Evolutionary conservation across 2,888 invertebrate species (phyloP), one percentile per base, ranked within the genome.

Genomic region (Macaria notata): DNA sequence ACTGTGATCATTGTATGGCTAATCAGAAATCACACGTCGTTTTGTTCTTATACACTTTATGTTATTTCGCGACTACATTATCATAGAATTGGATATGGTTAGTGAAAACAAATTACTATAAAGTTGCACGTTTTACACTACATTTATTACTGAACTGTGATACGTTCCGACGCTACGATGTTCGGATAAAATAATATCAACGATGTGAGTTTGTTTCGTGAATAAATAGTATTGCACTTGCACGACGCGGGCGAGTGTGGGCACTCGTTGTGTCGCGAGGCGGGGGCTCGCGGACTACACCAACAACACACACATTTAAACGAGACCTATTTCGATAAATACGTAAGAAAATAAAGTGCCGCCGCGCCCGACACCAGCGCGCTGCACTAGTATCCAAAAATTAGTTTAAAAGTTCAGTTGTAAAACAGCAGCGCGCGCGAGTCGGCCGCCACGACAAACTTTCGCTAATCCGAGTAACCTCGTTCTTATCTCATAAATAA

Each of bases 401-500:
- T 36, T 1, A 36, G 4, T 7, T 7, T 6, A 36, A 36, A 36
- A 36, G 7, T 36, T 36, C 7, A 36, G 33, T 36, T 6, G 1
- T 6, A 36, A 36, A 36, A 36, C 7, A 36, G 33, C 33, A 7
- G 7, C 33, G 5, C 33, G 33, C 33, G 5, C 33, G 33, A 36
- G 7, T 36, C 33, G 33, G 33, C 7, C 7, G 5, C 33, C 2
- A 6, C 33, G 33, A 6, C 33, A 71, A 78, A 61, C 77, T 80
- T 86, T 84, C 83, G 76, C 86, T 87, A 86, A 79, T 78, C 75
- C 81, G 81, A 79, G 76, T 82, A 84, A 84, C 81, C 84, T 87
- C 84, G 83, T 84, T 86, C 90, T 88, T 89, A 89, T 82, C 78
- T 88, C 86, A 91, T 91, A 91, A 90, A 91, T 91, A 91, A 90